These are phyloP conservation scores for Idris sp. DNA, from an alignment of 1,140 invertebrate genomes.

Conservation along the genomic window DNA sequence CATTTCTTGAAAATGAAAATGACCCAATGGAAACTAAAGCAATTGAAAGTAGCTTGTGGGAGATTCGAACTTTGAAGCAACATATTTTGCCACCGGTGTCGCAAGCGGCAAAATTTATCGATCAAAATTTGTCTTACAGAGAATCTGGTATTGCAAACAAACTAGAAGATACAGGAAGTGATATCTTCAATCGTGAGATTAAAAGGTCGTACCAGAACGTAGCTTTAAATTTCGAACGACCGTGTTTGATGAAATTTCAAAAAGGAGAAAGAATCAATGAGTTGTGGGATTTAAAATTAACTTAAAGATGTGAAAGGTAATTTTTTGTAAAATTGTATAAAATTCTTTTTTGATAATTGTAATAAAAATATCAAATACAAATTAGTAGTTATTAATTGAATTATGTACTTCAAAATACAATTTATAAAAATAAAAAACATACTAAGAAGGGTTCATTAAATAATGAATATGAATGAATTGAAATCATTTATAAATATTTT, in stretches of 20 bases:
- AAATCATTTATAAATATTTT: no score
- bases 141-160: conserved; percentile 83
- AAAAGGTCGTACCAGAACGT: conserved; percentile 82
- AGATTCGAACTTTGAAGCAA: conserved; percentile 86
- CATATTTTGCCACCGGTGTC: conserved; percentile 87
- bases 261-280: conserved; percentile 78
- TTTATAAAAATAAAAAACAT: no score
- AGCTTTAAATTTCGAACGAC: conserved; percentile 81
- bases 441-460: no score
- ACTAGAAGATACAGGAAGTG: conserved; percentile 80
- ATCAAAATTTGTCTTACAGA: conserved; percentile 81
- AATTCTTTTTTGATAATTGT: no score
- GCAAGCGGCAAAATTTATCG: conserved; percentile 84
- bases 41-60: conserved; percentile 93
- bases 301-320: no score
- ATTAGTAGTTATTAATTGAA: no score
- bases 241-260: conserved; percentile 75
- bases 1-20: conserved; percentile 88
- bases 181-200: conserved; percentile 82
- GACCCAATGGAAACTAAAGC: conserved; percentile 89
- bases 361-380: no score
- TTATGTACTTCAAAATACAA: no score
- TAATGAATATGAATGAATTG: no score
- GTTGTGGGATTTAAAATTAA: conserved; percentile 79
- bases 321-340: no score